Conservation (phyloP, 2,888 invertebrate genomes). For the Ethmia dodecea region DNA sequence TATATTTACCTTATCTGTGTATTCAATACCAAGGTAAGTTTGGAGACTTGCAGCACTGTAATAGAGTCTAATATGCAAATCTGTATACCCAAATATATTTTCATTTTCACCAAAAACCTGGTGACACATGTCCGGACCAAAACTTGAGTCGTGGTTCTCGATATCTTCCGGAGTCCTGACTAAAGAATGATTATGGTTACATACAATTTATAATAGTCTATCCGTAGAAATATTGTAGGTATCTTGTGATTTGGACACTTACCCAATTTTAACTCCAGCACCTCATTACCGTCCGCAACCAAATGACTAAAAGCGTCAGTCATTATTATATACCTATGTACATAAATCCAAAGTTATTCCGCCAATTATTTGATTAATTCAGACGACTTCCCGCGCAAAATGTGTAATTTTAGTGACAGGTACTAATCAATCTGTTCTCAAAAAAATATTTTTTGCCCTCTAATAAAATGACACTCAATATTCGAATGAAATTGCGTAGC, state of each 20-base stretch:
- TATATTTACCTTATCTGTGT: constrained; percentile 81
- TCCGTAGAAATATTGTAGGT: too few relatives aligned
- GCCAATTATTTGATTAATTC: too few relatives aligned
- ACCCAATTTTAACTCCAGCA: constrained; percentile 76
- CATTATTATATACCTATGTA: too few relatives aligned
- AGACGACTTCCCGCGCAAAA: constrained; percentile 44
- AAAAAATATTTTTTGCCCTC: too few relatives aligned
- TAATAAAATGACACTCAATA: too few relatives aligned
- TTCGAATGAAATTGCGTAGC: too few relatives aligned
- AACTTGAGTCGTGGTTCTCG: constrained; percentile 79
- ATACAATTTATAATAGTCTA: too few relatives aligned
- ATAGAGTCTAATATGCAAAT: constrained; percentile 86
- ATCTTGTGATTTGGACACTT: too few relatives aligned
- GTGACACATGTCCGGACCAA: constrained; percentile 93
- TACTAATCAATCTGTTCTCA: too few relatives aligned
- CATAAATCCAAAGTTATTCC: too few relatives aligned
- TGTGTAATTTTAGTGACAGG: too few relatives aligned
- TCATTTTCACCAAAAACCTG: constrained; percentile 96
- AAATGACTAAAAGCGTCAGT: constrained; percentile 70
- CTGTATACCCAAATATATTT: constrained; percentile 95
- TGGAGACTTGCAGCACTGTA: constrained; percentile 89
- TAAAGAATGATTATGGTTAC: constrained; percentile 44
- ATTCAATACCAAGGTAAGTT: constrained; percentile 87
- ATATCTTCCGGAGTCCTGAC: constrained; percentile 81
- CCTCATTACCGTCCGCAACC: constrained; percentile 76